These are phyloP conservation scores for Anguilla rostrata DNA, from an alignment of 2,113 vertebrate species.

Conservation along the genomic window DNA sequence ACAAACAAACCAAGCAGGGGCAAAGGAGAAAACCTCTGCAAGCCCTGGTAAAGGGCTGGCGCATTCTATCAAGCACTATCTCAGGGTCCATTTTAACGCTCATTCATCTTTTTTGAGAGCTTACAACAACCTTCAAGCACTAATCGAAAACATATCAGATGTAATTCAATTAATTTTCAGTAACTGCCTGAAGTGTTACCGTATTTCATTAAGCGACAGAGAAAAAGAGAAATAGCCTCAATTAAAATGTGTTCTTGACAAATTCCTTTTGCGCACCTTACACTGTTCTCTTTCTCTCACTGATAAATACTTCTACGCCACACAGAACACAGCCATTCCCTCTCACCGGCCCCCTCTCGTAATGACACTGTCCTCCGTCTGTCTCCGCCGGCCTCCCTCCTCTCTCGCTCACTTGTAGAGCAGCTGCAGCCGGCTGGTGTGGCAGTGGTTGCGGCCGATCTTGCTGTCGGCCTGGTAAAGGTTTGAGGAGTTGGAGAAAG, in stretches of 20 bases:
- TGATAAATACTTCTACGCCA: neutral
- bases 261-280: neutral
- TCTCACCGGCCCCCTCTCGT: neutral
- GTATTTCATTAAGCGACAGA: neutral
- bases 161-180: conserved; percentile 1
- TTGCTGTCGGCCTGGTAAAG: conserved; percentile 83
- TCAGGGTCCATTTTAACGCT: neutral
- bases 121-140: conserved; percentile 21
- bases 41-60: neutral
- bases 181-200: neutral
- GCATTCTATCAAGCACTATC: neutral
- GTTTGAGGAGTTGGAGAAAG: conserved; percentile 72
- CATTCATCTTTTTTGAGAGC: neutral
- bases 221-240: neutral
- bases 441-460: conserved; percentile 85
- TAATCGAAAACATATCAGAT: conserved; percentile 16
- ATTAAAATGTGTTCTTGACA: neutral
- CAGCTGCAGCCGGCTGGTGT: conserved; percentile 87
- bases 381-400: neutral
- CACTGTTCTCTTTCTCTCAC: neutral
- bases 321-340: neutral
- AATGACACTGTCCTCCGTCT: neutral
- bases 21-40: neutral
- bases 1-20: neutral
- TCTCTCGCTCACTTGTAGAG: conserved; percentile 81